These are phyloP conservation scores for Zaprionus lineosus DNA, from an alignment of 2,888 invertebrate species.

Conservation along the genomic window DNA sequence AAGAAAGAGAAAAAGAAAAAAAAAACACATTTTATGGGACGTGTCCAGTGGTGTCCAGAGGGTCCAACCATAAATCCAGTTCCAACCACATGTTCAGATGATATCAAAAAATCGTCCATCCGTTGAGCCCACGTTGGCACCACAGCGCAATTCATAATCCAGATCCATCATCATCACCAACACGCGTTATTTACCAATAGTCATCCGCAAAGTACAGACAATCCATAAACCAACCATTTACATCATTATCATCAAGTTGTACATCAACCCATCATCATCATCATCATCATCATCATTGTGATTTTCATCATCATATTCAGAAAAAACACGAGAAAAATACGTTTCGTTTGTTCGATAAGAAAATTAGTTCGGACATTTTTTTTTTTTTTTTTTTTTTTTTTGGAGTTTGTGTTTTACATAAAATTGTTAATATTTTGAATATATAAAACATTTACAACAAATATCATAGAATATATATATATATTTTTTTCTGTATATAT, in stretches of 20 bases:
- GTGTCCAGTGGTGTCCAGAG: constrained; percentile 8
- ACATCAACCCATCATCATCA: constrained; percentile 76
- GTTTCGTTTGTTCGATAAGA: constrained; percentile 84
- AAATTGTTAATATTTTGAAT: constrained; percentile 65
- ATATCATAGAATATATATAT: constrained; percentile 53
- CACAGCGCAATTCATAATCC: constrained; percentile 56
- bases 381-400: constrained; percentile 49
- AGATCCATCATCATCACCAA: constrained; percentile 38
- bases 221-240: constrained; percentile 63
- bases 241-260: constrained; percentile 77
- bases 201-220: constrained; percentile 59
- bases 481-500: constrained; percentile 48
- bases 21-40: constrained; percentile 45
- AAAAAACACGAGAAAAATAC: constrained; percentile 84
- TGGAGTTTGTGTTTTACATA: constrained; percentile 74
- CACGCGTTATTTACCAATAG: constrained; percentile 36
- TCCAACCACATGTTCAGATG: neutral
- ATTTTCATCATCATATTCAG: constrained; percentile 83
- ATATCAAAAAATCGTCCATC: constrained; percentile 7
- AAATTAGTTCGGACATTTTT: constrained; percentile 84
- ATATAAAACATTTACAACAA: constrained; percentile 69
- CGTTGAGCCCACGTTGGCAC: constrained; percentile 79
- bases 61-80: constrained; percentile 31
- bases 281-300: constrained; percentile 81
- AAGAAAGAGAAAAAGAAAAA: constrained; percentile 66